These are phyloP conservation scores for Notodonta ziczac DNA, from an alignment of 2,888 invertebrate genomes.

Conservation along the genomic window DNA sequence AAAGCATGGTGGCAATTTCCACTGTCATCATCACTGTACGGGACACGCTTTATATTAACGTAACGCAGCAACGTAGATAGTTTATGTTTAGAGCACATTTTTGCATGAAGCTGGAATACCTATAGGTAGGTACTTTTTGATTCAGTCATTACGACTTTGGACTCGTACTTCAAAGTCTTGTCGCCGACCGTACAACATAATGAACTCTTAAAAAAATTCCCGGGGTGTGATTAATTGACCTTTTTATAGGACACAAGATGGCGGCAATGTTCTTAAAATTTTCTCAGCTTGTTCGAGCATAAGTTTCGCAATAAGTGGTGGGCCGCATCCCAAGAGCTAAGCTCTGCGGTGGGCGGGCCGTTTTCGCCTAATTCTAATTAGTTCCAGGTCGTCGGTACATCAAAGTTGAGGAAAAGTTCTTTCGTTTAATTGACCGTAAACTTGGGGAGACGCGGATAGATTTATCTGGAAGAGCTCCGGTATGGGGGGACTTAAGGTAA, in stretches of 20 bases:
- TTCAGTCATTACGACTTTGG: too few relatives aligned
- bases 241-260: constrained; percentile 29
- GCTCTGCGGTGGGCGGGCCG: constrained; percentile 44
- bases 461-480: constrained; percentile 53
- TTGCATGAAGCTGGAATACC: not conserved
- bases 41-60: too few relatives aligned
- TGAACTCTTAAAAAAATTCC: not conserved
- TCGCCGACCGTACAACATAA: not conserved
- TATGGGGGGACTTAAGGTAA: constrained; percentile 24
- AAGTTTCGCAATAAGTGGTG: constrained; percentile 52
- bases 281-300: constrained; percentile 40
- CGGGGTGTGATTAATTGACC: constrained; percentile 29
- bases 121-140: not conserved
- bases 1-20: too few relatives aligned
- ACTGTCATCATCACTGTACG: too few relatives aligned
- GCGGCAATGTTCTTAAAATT: constrained; percentile 37
- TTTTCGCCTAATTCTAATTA: constrained; percentile 76
- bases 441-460: constrained; percentile 55
- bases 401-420: constrained; percentile 71
- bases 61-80: too few relatives aligned
- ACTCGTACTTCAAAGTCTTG: not conserved
- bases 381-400: constrained; percentile 72
- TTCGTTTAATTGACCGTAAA: constrained; percentile 77
- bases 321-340: constrained; percentile 32
- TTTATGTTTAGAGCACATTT: too few relatives aligned